phyloP scores from a whole-genome alignment of 2,888 invertebrate genomes.

The Nipponacmea schrenckii region DNA sequence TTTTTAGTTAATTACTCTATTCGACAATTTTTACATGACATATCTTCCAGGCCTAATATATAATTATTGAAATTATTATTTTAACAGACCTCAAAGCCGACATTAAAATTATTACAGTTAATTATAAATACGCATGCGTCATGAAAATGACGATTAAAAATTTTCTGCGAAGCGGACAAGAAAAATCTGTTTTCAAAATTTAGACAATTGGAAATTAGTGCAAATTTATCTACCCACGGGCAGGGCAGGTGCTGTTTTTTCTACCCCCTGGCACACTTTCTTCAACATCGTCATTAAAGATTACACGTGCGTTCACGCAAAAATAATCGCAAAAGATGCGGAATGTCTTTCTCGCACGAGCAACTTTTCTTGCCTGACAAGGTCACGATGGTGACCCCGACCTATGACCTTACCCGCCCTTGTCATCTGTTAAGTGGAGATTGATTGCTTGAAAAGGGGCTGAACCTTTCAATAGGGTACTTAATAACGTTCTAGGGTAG shows the following conservation, averaged over 20 bases:
- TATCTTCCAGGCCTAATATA: no score
- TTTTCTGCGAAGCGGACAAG: neutral
- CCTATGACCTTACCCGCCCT: conserved; percentile 3
- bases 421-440: conserved; percentile 5
- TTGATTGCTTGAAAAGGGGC: neutral
- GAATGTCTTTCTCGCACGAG: neutral
- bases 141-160: no score
- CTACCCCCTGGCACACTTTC: no score
- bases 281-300: neutral
- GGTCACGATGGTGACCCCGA: neutral
- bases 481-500: neutral
- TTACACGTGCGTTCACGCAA: conserved; percentile 9
- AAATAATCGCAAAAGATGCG: conserved; percentile 2
- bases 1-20: no score
- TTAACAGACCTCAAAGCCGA: no score
- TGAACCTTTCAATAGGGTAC: neutral
- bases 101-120: no score
- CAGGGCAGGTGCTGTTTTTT: neutral
- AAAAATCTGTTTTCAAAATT: neutral
- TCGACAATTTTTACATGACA: no score
- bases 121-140: no score
- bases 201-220: neutral
- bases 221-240: neutral
- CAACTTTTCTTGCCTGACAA: neutral
- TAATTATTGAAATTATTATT: no score